These are phyloP conservation scores for Lepidostoma basale DNA, from an alignment of 1,140 invertebrate species.

Conservation along the genomic window DNA sequence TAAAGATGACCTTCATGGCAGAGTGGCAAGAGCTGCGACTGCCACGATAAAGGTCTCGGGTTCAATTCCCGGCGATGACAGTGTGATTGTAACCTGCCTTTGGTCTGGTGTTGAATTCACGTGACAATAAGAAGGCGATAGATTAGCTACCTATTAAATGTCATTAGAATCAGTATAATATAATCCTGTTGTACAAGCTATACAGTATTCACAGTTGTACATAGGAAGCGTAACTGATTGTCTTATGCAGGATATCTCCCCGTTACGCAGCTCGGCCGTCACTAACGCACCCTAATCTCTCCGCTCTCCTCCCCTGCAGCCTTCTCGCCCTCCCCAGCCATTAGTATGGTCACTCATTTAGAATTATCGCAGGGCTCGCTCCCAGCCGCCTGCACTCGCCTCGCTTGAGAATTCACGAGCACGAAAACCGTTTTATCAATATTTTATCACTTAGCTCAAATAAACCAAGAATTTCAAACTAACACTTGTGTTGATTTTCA, in stretches of 20 bases:
- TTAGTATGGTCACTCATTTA: constrained; percentile 34
- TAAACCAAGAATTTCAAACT: too few relatives aligned
- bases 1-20: too few relatives aligned
- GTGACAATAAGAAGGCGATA: too few relatives aligned
- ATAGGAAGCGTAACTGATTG: neutral
- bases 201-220: too few relatives aligned
- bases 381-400: neutral
- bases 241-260: constrained; percentile 3
- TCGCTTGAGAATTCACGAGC: neutral
- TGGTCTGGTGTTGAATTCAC: too few relatives aligned
- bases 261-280: constrained; percentile 7
- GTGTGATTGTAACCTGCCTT: too few relatives aligned
- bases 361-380: constrained; percentile 11
- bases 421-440: neutral
- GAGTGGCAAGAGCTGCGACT: too few relatives aligned
- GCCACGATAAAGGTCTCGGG: too few relatives aligned
- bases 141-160: too few relatives aligned
- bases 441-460: too few relatives aligned
- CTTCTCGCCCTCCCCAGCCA: neutral
- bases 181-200: neutral
- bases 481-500: too few relatives aligned
- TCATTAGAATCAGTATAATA: neutral
- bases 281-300: constrained; percentile 14
- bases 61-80: too few relatives aligned
- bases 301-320: neutral